These are phyloP conservation scores for Drosophila borborema DNA, from an alignment of 2,888 invertebrate species.

Conservation along the genomic window DNA sequence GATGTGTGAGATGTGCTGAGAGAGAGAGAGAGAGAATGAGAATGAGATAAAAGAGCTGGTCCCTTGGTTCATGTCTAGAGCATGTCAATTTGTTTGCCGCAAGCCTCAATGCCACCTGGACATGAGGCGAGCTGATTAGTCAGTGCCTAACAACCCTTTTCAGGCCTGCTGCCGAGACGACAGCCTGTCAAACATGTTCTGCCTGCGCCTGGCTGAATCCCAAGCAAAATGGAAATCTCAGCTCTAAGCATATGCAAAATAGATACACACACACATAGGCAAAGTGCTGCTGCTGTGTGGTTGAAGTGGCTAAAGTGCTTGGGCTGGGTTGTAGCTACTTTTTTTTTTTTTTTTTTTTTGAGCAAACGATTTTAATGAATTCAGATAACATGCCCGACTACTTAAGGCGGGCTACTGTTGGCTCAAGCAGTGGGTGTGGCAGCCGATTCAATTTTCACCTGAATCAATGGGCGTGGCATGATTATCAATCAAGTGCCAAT, in stretches of 20 bases:
- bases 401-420: conserved; percentile 1
- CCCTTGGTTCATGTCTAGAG: conserved; percentile 21
- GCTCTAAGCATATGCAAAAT: conserved; percentile 47
- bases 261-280: conserved; percentile 12
- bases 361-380: conserved; percentile 40
- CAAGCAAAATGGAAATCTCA: conserved; percentile 30
- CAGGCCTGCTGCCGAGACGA: conserved; percentile 44
- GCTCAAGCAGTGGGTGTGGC: background rate
- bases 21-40: background rate
- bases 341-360: conserved; percentile 4
- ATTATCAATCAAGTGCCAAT: background rate
- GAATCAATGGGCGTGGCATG: conserved; percentile 16
- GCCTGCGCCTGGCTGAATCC: conserved; percentile 1
- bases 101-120: conserved; percentile 11
- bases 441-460: conserved; percentile 24
- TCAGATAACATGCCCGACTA: conserved; percentile 27
- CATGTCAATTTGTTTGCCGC: conserved; percentile 57
- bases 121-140: conserved; percentile 28
- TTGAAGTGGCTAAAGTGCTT: conserved; percentile 4
- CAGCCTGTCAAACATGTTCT: conserved; percentile 68
- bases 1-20: background rate
- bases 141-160: conserved; percentile 61
- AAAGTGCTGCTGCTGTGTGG: conserved; percentile 6
- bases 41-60: background rate
- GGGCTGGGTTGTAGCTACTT: background rate